phyloP scores from a whole-genome alignment of 2,113 vertebrate species.

The Peromyscus leucopus region DNA sequence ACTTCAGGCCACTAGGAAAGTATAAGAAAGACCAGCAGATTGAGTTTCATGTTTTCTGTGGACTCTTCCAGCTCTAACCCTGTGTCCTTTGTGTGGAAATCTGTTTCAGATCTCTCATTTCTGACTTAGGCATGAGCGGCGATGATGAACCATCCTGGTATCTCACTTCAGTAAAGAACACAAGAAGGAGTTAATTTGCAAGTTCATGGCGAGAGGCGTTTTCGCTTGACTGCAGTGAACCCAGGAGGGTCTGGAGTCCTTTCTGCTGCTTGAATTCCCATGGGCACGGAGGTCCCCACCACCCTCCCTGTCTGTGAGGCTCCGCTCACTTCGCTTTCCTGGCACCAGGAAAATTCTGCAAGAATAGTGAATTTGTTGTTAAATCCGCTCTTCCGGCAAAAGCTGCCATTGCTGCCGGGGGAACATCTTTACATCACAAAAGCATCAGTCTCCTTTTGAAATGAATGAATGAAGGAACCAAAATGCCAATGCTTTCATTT shows the following conservation, averaged over 20 bases:
- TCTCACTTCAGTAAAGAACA: background rate
- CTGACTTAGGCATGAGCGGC: background rate
- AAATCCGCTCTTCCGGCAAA: constrained; percentile 65
- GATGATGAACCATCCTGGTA: background rate
- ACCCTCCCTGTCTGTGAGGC: background rate
- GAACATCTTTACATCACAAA: constrained; percentile 84
- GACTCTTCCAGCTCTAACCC: background rate
- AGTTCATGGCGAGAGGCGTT: background rate
- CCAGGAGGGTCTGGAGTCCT: background rate
- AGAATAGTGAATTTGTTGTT: constrained; percentile 81
- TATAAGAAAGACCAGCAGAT: background rate
- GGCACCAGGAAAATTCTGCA: constrained; percentile 72
- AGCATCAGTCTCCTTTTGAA: constrained; percentile 77
- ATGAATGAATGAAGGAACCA: constrained; percentile 74
- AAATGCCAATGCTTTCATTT: constrained; percentile 75
- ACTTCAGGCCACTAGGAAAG: background rate
- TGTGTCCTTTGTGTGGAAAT: background rate
- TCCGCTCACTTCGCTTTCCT: constrained; percentile 69
- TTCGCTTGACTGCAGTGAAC: background rate
- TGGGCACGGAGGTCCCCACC: background rate
- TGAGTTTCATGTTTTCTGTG: background rate
- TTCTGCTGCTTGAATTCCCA: background rate
- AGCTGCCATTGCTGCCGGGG: constrained; percentile 74
- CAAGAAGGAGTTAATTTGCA: constrained; percentile 52
- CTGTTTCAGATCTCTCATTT: constrained; percentile 42